phyloP scores from a whole-genome alignment of 2,113 vertebrate species.

The Thamnaconus septentrionalis region DNA sequence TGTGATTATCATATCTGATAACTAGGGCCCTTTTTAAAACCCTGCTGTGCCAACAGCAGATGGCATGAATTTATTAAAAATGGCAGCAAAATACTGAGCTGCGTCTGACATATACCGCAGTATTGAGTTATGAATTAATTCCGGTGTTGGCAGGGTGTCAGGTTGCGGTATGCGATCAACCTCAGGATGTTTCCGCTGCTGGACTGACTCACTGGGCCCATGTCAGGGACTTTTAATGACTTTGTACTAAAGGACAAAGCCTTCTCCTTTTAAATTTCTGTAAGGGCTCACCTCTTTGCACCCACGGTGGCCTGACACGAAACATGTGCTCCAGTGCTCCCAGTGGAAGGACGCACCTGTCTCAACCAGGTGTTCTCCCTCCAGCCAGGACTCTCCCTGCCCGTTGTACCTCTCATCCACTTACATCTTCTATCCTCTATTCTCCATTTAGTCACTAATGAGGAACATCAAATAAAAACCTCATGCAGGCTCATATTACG shows the following conservation, averaged over 20 bases:
- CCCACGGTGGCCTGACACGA: slow-evolving; percentile 24
- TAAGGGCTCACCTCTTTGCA: not conserved
- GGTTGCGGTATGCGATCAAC: no score
- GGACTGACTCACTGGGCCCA: not conserved
- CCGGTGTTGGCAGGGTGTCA: no score
- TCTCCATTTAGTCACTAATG: slow-evolving; percentile 12
- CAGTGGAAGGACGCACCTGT: slow-evolving; percentile 37
- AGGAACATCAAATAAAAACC: slow-evolving; percentile 30
- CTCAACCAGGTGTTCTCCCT: slow-evolving; percentile 33
- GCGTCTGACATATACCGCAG: no score
- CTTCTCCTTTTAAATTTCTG: not conserved
- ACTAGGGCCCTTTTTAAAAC: not conserved
- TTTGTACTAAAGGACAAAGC: slow-evolving; percentile 15
- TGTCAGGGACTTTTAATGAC: slow-evolving; percentile 1
- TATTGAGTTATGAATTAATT: no score
- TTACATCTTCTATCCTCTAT: not conserved
- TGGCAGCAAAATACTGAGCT: no score
- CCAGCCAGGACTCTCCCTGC: not conserved
- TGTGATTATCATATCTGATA: not conserved
- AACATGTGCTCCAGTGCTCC: slow-evolving; percentile 10
- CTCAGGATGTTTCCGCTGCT: not conserved
- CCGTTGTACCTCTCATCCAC: not conserved
- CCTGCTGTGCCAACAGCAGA: no score
- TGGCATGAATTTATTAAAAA: no score
- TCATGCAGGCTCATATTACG: not conserved